Evolutionary conservation across 2,113 vertebrate genomes (phyloP).

Genomic region (Porphyrio hochstetteri): DNA sequence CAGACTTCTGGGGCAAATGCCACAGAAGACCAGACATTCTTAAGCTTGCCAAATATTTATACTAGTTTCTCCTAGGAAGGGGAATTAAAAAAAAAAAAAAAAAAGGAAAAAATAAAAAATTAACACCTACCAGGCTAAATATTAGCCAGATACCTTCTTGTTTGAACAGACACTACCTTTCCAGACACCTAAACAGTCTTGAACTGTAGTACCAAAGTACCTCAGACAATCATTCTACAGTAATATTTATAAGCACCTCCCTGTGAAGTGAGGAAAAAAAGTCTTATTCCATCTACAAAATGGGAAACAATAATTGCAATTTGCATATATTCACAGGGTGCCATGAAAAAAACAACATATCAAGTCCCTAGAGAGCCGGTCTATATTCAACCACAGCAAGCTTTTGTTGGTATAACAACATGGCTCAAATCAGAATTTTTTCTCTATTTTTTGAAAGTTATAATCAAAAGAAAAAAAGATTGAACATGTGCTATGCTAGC

Average conservation of each 20-base stretch:
- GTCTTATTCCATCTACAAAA: background rate
- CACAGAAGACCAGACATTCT: background rate
- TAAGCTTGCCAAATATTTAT: background rate
- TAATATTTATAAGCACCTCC: background rate
- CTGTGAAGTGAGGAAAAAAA: background rate
- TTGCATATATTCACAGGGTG: background rate
- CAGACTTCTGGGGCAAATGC: background rate
- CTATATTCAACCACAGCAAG: background rate
- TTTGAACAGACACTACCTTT: slow-evolving; percentile 10
- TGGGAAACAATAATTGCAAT: background rate
- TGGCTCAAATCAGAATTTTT: background rate
- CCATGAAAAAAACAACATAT: background rate
- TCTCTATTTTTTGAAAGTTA: background rate
- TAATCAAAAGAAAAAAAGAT: slow-evolving; percentile 31
- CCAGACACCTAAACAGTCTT: background rate
- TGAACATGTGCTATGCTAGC: slow-evolving; percentile 32
- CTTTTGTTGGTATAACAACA: background rate
- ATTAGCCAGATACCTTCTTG: background rate
- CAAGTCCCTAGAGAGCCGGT: background rate
- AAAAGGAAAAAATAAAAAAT: no score
- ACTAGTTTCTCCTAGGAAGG: background rate
- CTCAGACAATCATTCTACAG: background rate
- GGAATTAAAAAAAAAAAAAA: background rate
- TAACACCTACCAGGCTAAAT: background rate
- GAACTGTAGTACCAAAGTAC: background rate